phyloP scores from a whole-genome alignment of 2,888 invertebrate species.

The Perizoma flavofasciatum region DNA sequence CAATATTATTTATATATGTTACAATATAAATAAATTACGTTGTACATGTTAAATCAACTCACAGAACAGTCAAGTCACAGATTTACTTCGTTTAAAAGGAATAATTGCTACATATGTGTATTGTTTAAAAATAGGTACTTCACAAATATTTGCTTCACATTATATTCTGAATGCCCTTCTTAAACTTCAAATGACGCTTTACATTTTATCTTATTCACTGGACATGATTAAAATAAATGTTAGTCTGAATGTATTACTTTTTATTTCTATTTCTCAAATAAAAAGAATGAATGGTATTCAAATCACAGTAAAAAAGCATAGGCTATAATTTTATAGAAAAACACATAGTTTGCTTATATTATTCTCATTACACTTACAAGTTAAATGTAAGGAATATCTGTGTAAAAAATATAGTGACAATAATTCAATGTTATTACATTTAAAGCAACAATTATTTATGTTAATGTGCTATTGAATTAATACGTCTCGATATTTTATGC shows the following conservation, averaged over 20 bases:
- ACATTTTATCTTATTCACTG: constrained; percentile 8
- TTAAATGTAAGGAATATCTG: constrained; percentile 15
- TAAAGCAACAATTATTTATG: constrained; percentile 3
- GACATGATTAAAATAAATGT: constrained; percentile 12
- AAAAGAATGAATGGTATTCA: constrained; percentile 1
- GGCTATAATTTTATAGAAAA: constrained; percentile 4
- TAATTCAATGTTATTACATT: constrained; percentile 7
- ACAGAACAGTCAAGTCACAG: background rate
- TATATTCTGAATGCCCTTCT: too few species aligned
- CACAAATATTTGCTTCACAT: too few species aligned
- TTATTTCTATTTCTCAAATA: constrained; percentile 6
- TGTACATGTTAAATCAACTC: background rate
- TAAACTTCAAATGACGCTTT: background rate
- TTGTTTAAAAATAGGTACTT: too few species aligned
- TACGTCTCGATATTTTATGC: constrained; percentile 15
- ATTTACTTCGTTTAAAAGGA: too few species aligned
- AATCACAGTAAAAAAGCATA: constrained; percentile 1
- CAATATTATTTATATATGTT: constrained; percentile 16
- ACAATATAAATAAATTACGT: constrained; percentile 13
- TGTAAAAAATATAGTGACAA: background rate
- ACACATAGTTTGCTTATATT: too few species aligned
- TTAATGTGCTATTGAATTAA: background rate
- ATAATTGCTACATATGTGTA: too few species aligned
- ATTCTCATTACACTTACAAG: too few species aligned
- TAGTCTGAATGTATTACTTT: background rate